Base-by-base conservation (phyloP, 2,888 invertebrate genomes). In the Oscheius sp. region DNA sequence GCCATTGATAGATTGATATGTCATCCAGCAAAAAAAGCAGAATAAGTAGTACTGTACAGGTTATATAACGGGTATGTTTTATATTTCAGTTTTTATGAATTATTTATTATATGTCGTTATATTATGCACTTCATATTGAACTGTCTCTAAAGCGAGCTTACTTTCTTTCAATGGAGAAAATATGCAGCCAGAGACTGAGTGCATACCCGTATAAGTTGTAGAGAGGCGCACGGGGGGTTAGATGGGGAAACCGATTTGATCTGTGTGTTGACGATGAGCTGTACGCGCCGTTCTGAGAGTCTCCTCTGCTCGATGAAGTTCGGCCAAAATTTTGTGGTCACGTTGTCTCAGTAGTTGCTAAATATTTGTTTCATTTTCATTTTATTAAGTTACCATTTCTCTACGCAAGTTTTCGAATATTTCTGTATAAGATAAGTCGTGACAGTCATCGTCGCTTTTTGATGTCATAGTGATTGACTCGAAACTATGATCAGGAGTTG, bases 331-430 rank as follows among this genome's bases (percentile, higher is more conserved):
- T 62, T 84, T 80, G 12, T 78, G 76, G 56, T 84, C 84, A 20
- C 83, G 73, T 59, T 74, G 80, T 36, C 82, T 72, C 77, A 84
- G 83, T 41, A 81, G 77, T 30, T 67, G 73, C 83, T 83, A 68
- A 65, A 81, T 73, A 24, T 51, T 41, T 14, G 26, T 26, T 5
- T 41, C 8, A 26, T 28, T 1, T 44, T 44, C 12, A 1, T 26
- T 1, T 14, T 28, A 14, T 6, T 6, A 17, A 47, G 66, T 57
- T 56, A 84, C 84, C 74, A 84, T 82, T 77, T 84, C 84, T 47
- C 80, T 69, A 32, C 80, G 78, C 50, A 84, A 63, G 67, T 85
- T 84, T 41, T 79, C 74, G 56, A 85, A 84, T 14, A 85, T 61
- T 47, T 82, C 78, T 49, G 73, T 78, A 74, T 82, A 84, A 38